A percentile compares a stretch with the other conserved stretches of the same genome.
These are phyloP conservation scores for Phaenicophaeus curvirostris DNA, from an alignment of 2,797 vertebrate species.

Conservation along the genomic window DNA sequence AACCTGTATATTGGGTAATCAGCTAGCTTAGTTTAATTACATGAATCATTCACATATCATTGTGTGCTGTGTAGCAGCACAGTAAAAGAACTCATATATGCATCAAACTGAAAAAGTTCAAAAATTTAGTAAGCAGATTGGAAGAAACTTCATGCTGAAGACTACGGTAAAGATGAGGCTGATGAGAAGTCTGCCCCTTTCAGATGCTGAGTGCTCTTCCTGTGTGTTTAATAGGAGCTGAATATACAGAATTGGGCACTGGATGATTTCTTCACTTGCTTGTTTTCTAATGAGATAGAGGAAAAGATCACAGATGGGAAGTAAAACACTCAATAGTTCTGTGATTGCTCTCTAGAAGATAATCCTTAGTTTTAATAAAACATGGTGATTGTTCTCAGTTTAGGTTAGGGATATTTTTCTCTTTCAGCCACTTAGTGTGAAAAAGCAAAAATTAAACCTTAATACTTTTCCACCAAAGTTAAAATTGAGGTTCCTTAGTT, in stretches of 20 bases:
- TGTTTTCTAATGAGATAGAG: slow-evolving; percentile 63
- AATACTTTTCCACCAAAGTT: not conserved
- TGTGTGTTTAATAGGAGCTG: slow-evolving; percentile 33
- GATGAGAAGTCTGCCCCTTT: not conserved
- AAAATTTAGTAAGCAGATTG: not conserved
- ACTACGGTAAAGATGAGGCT: not conserved
- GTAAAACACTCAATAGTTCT: slow-evolving; percentile 67
- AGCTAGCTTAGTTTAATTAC: not conserved
- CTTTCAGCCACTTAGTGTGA: slow-evolving; percentile 1
- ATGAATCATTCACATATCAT: not conserved
- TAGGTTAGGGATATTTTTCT: slow-evolving; percentile 21
- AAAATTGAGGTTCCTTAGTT: slow-evolving; percentile 3
- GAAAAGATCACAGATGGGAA: slow-evolving; percentile 64
- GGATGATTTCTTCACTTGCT: slow-evolving; percentile 59
- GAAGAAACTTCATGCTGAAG: not conserved
- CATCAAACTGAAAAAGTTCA: not conserved
- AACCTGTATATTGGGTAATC: not conserved
- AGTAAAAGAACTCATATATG: no score
- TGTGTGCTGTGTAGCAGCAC: no score
- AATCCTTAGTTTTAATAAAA: slow-evolving; percentile 63
- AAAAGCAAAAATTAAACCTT: slow-evolving; percentile 50
- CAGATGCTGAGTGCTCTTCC: not conserved
- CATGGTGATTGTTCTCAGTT: slow-evolving; percentile 49
- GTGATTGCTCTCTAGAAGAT: slow-evolving; percentile 57
- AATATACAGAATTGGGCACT: slow-evolving; percentile 8